Base-by-base conservation (phyloP, 2,113 vertebrate genomes). In the Sigmodon hispidus region DNA sequence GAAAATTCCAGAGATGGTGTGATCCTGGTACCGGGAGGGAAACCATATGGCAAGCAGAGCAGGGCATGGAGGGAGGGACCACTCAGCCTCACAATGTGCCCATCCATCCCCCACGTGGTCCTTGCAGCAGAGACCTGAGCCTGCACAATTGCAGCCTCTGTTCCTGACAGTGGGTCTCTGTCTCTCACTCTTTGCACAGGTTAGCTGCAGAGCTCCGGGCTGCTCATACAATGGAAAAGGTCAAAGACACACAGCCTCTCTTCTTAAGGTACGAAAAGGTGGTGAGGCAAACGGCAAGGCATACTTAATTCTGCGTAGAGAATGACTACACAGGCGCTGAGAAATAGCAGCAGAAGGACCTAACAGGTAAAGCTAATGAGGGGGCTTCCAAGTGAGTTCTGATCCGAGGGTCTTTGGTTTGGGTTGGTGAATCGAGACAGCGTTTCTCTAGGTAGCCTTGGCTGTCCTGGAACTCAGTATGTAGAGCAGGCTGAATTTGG, bases 1-100 rank as follows among this genome's bases (percentile, higher is more conserved):
- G 22, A 97, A 40, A 61, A 69, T 50, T 80, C 55, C 95, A 75
- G 45, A 91, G 43, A 90, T 61, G 70, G 63, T 24, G 52, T 85
- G 17, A 92, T 9, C 12, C 40, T 70, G 16, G 11, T 10, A n/a
- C n/a, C n/a, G n/a, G n/a, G n/a, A n/a, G 9, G 17, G 3, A 3
- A 90, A 19, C 3, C 3, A 8, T 26, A 9, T 15, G 76, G 48
- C 43, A 21, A 91, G 34, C 45, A 13, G n/a, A 31, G 26, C n/a
- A n/a, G 59, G 19, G 15, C 69, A 70, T 4, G 36, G 36, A n/a
- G 67, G 67, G 17, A n/a, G 0, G 67, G 13, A 3, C 36, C 34
- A 84, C 8, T 50, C 8, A 2, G 36, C n/a, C 1, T n/a, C 50
- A 89, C n/a, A 34, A 31, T 5, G 2, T n/a, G 55, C 24, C 86